phyloP scores from a whole-genome alignment of 2,888 invertebrate genomes.

The Lathronympha strigana region DNA sequence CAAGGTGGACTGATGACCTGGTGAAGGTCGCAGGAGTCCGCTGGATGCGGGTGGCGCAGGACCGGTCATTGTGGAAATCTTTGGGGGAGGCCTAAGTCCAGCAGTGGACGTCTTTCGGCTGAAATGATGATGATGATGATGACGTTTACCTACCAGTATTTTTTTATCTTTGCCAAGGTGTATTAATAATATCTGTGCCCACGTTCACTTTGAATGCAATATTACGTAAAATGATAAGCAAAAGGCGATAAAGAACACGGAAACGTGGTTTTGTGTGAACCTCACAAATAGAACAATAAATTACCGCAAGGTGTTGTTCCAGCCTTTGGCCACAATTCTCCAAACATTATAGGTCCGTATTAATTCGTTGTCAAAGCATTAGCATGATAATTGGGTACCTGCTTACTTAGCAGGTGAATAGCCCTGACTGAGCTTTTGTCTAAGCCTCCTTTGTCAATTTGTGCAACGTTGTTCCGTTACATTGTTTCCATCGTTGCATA shows the following conservation, averaged over 20 bases:
- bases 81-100: no score
- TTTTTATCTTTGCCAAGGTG: not conserved
- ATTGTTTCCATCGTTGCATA: constrained; percentile 59
- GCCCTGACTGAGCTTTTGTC: constrained; percentile 61
- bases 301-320: constrained; percentile 79
- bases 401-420: constrained; percentile 75
- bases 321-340: constrained; percentile 76
- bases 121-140: no score
- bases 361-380: constrained; percentile 73
- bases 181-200: constrained; percentile 38
- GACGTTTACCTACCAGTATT: not conserved
- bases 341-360: constrained; percentile 70
- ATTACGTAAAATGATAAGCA: constrained; percentile 73
- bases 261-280: constrained; percentile 75
- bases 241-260: constrained; percentile 77
- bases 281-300: constrained; percentile 76
- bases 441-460: constrained; percentile 65
- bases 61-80: no score
- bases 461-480: constrained; percentile 60
- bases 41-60: no score
- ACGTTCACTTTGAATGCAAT: constrained; percentile 54
- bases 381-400: constrained; percentile 82
- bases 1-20: no score
- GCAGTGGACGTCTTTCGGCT: no score
- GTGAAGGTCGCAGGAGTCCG: no score